Conservation (phyloP, 2,888 invertebrate species). For the Cataglyphis cursor region DNA sequence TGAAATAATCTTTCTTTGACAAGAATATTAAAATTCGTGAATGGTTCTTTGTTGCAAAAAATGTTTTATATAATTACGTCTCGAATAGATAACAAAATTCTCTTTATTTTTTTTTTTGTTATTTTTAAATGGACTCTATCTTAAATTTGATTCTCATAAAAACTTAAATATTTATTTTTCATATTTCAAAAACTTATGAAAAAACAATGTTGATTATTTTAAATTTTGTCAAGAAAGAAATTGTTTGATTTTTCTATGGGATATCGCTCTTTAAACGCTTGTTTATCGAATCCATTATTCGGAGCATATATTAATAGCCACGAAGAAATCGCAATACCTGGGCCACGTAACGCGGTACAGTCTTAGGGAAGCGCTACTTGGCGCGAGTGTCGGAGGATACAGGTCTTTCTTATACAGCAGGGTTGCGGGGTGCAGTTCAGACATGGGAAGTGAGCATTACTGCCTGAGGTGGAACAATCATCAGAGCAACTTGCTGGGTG, state of each 20-base stretch:
- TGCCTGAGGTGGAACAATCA: conserved; percentile 99
- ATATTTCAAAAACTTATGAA: background rate
- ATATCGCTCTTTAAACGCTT: background rate
- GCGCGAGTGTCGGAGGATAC: conserved; percentile 49
- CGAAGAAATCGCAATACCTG: conserved; percentile 18
- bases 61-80: background rate
- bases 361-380: background rate
- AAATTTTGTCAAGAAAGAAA: background rate
- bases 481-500: conserved; percentile 99
- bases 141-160: background rate
- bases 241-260: background rate
- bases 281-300: background rate
- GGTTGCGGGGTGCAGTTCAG: conserved; percentile 95
- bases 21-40: background rate
- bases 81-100: background rate
- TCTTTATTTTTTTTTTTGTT: background rate
- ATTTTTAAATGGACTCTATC: background rate
- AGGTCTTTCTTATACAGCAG: conserved; percentile 80
- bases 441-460: conserved; percentile 99
- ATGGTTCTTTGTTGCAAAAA: background rate
- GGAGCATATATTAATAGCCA: background rate
- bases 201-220: background rate
- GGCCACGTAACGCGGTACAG: conserved; percentile 40
- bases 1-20: background rate
- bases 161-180: background rate